Conservation (phyloP, 2,113 vertebrate genomes). For the Pseudorasbora parva region DNA sequence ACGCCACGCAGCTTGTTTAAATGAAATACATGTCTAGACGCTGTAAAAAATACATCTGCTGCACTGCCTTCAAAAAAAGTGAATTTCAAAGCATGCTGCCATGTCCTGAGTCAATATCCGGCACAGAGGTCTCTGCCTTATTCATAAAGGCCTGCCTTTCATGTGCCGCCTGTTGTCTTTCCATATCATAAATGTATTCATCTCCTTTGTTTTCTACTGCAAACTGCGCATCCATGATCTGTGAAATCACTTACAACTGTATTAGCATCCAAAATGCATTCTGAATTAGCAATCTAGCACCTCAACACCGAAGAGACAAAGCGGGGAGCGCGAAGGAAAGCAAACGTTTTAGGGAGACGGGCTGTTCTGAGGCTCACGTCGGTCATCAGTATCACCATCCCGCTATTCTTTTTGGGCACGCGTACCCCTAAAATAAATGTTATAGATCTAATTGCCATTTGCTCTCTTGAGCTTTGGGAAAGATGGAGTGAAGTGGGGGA, state of each 20-base stretch:
- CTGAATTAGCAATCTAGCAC: conserved; percentile 32
- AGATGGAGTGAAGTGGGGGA: conserved; percentile 18
- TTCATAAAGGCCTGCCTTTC: conserved; percentile 70
- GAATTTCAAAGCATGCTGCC: conserved; percentile 80
- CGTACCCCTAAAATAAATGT: conserved; percentile 76
- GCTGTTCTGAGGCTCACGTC: neutral
- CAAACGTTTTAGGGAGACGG: neutral
- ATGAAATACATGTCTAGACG: conserved; percentile 82
- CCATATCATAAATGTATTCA: conserved; percentile 75
- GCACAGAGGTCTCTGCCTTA: conserved; percentile 76
- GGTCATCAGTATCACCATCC: conserved; percentile 61
- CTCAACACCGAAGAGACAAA: conserved; percentile 12
- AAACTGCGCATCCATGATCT: conserved; percentile 39
- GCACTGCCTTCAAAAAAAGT: conserved; percentile 77
- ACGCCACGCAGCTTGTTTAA: conserved; percentile 70
- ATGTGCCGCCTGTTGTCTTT: conserved; percentile 72
- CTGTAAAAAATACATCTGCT: conserved; percentile 80
- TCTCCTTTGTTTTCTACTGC: conserved; percentile 69
- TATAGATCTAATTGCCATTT: conserved; percentile 77
- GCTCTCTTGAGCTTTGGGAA: conserved; percentile 58
- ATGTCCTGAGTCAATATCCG: conserved; percentile 81
- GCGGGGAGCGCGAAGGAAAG: neutral
- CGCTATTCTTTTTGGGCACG: conserved; percentile 55
- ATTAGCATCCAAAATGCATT: conserved; percentile 41
- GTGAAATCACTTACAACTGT: conserved; percentile 36